Base-by-base conservation (phyloP, 2,113 vertebrate genomes). In the Corythornis cristatus region DNA sequence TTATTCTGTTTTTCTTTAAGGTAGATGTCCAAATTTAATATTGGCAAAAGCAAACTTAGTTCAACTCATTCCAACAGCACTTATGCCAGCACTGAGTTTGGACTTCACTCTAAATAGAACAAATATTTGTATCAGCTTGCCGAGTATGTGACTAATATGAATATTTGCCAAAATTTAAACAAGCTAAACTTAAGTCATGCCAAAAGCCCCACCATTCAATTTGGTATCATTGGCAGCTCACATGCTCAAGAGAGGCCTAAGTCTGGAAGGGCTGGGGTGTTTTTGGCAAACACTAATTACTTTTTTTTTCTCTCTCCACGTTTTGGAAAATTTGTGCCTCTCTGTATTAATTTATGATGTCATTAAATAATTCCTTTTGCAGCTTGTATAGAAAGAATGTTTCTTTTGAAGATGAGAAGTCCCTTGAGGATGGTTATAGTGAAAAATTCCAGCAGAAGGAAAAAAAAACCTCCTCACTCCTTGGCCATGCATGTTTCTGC, bases 361-460 rank as follows among this genome's bases (percentile, higher is more conserved):
- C 95, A 97, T 95, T 96, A 97, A 96, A 96, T 93, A 96, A 97
- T 95, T 96, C 95, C 91, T 96, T 96, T 96, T 96, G 95, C 95
- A 96, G 95, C 91, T 95, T 96, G 91, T 89, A 95, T 73, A 93
- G 88, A 89, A 97, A 85, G 74, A 95, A 96, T 90, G 89, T 93
- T 92, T 95, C 94, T 94, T 96, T 96, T 96, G 94, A 97, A 96
- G 96, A 96, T 81, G 93, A 96, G 85, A 94, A 85, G 20, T 93
- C 93, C 54, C 65, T 57, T 26, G 84, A 93, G 89, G 50, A 89
- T 64, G 81, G 54, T 93, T 91, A 89, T 42, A 95, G 89, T 77
- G 93, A 90, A 93, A 93, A 90, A 91, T 74, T 92, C 95, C 91
- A 93, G 62, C 75, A 85, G 75, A 76, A 72, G 50, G 29, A 58